Evolutionary conservation across 2,113 vertebrate species (phyloP).

Genomic region (cattle (Bos taurus)): DNA sequence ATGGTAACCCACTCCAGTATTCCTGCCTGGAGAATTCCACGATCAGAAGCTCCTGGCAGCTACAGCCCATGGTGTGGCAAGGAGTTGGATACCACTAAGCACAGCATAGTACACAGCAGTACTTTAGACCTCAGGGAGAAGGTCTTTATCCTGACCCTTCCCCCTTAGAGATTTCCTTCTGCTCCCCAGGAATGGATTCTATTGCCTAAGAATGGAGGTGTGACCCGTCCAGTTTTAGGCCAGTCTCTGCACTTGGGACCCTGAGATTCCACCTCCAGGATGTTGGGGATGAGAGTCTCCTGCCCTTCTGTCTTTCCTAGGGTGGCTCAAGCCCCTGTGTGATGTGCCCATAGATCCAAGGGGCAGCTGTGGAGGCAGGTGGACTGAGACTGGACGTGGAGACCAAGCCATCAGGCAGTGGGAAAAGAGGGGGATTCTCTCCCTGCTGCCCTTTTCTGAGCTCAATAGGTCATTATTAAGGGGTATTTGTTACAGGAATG

Average conservation of each 20-base stretch:
- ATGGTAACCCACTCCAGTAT: too few relatives aligned
- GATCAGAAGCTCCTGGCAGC: neutral
- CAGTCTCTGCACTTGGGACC: neutral
- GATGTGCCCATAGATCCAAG: neutral
- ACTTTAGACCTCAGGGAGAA: neutral
- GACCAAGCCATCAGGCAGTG: rapidly evolving
- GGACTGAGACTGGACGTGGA: neutral
- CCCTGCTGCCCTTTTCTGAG: neutral
- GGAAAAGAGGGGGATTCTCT: neutral
- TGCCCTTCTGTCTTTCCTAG: neutral
- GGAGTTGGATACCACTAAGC: neutral
- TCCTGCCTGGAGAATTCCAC: too few relatives aligned
- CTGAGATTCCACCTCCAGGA: neutral
- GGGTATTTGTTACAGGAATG: neutral
- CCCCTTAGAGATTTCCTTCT: neutral
- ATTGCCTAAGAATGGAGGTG: neutral
- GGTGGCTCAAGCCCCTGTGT: too few relatives aligned
- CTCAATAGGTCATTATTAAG: neutral
- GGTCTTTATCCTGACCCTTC: neutral
- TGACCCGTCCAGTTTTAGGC: neutral
- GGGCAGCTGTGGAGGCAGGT: neutral
- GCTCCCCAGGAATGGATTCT: neutral
- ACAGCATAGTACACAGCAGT: neutral
- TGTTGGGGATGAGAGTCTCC: neutral
- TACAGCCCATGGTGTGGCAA: neutral